Evolutionary conservation across 2,888 invertebrate species (phyloP).

Genomic region (Autographa pulchrina): DNA sequence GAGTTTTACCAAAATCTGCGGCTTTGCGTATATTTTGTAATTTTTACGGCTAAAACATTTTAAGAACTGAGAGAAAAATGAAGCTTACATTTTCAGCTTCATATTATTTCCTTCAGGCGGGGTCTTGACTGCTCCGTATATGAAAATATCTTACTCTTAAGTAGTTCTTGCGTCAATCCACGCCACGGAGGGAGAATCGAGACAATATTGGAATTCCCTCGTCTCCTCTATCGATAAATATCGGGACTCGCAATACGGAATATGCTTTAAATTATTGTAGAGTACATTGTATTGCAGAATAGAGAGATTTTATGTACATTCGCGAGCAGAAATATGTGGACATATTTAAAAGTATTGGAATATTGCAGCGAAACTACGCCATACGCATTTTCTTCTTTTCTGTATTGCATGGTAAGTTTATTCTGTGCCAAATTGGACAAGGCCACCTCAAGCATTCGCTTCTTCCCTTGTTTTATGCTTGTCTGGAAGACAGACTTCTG

Average conservation of each 20-base stretch:
- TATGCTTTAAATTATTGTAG: slow-evolving; percentile 9
- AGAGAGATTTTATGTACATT: not conserved
- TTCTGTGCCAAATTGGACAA: not conserved
- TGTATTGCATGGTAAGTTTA: not conserved
- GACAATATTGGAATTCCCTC: slow-evolving; percentile 64
- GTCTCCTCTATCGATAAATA: slow-evolving; percentile 49
- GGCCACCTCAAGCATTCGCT: not conserved
- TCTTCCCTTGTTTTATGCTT: not conserved
- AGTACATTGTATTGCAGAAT: slow-evolving; percentile 3
- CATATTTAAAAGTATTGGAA: not conserved
- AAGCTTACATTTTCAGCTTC: slow-evolving; percentile 52
- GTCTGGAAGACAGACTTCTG: too few relatives aligned
- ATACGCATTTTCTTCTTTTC: not conserved
- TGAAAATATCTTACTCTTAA: slow-evolving; percentile 71
- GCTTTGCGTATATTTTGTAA: slow-evolving; percentile 2
- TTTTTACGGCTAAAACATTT: slow-evolving; percentile 44
- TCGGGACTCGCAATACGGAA: slow-evolving; percentile 37
- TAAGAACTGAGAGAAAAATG: slow-evolving; percentile 53
- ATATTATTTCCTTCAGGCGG: slow-evolving; percentile 52
- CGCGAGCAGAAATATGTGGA: not conserved
- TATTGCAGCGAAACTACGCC: too few relatives aligned
- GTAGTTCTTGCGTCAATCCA: slow-evolving; percentile 65
- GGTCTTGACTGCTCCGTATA: slow-evolving; percentile 56
- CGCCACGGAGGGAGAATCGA: slow-evolving; percentile 36
- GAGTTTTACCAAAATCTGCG: not conserved